Percentiles rank a stretch among this genome's conserved stretches.
These are phyloP conservation scores for Pteria penguin DNA, from an alignment of 2,888 invertebrate species.

Conservation along the genomic window DNA sequence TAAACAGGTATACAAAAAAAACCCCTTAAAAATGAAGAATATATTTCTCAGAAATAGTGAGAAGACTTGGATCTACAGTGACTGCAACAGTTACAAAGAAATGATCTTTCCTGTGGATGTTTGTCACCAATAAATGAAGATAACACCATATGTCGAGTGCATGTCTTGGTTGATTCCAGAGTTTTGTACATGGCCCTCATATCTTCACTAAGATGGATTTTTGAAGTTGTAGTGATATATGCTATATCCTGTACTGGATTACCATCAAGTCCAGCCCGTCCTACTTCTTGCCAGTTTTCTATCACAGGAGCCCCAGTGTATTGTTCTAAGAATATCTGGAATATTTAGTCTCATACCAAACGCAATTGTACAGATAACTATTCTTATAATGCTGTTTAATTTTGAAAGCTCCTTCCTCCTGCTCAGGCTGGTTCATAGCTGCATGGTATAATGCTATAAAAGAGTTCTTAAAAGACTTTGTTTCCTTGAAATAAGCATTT, in stretches of 20 bases:
- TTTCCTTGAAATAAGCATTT: background rate
- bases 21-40: slow-evolving; percentile 12
- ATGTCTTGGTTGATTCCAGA: no score
- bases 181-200: no score
- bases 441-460: slow-evolving; percentile 5
- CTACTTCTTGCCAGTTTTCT: slow-evolving; percentile 7
- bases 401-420: background rate
- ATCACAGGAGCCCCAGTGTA: background rate
- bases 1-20: slow-evolving; percentile 1
- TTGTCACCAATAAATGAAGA: background rate
- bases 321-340: background rate
- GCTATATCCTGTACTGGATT: no score
- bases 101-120: background rate
- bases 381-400: background rate
- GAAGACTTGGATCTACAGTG: no score
- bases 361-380: background rate
- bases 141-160: no score
- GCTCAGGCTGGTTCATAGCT: background rate
- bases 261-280: no score
- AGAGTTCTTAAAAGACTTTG: background rate
- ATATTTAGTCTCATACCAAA: slow-evolving; percentile 1
- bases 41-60: background rate
- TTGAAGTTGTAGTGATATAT: no score
- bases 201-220: no score
- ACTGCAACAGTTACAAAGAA: no score